Conservation (phyloP, 2,888 invertebrate species). For the Pyrochroa serraticornis region DNA sequence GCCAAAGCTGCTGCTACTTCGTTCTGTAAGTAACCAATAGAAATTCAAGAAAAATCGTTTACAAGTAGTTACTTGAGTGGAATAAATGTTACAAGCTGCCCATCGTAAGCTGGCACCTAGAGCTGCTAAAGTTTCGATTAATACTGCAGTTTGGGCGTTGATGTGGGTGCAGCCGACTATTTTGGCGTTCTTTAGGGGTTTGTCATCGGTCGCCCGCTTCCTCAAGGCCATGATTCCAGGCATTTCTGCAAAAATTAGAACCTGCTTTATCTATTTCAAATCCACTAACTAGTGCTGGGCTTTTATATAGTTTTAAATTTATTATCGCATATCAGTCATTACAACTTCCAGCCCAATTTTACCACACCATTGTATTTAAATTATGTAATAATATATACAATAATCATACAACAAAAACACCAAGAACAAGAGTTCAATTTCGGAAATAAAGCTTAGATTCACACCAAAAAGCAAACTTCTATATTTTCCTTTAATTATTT, state of each 20-base stretch:
- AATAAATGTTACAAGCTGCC: slow-evolving; percentile 98
- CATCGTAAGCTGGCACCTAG: slow-evolving; percentile 92
- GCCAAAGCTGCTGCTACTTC: slow-evolving; percentile 96
- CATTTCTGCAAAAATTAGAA: slow-evolving; percentile 76
- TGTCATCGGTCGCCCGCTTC: slow-evolving; percentile 90
- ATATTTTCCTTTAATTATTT: too few species aligned
- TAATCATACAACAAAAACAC: too few species aligned
- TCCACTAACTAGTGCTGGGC: too few species aligned
- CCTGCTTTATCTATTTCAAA: too few species aligned
- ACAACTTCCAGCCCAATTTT: too few species aligned
- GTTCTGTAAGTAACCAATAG: slow-evolving; percentile 66
- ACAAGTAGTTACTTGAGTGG: slow-evolving; percentile 74
- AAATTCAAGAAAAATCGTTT: background rate
- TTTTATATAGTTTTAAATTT: too few species aligned
- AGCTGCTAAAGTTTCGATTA: slow-evolving; percentile 87
- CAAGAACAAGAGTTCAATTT: too few species aligned
- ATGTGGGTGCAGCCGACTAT: slow-evolving; percentile 97
- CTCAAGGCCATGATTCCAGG: slow-evolving; percentile 95
- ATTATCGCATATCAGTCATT: too few species aligned
- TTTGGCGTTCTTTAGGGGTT: slow-evolving; percentile 93
- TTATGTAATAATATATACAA: too few species aligned
- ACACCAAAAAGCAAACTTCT: too few species aligned
- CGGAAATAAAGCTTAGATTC: too few species aligned
- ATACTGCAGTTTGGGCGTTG: slow-evolving; percentile 96
- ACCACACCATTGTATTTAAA: too few species aligned